phyloP scores from a whole-genome alignment of 2,113 vertebrate species.

The Stomatorhinus ivindoensis region DNA sequence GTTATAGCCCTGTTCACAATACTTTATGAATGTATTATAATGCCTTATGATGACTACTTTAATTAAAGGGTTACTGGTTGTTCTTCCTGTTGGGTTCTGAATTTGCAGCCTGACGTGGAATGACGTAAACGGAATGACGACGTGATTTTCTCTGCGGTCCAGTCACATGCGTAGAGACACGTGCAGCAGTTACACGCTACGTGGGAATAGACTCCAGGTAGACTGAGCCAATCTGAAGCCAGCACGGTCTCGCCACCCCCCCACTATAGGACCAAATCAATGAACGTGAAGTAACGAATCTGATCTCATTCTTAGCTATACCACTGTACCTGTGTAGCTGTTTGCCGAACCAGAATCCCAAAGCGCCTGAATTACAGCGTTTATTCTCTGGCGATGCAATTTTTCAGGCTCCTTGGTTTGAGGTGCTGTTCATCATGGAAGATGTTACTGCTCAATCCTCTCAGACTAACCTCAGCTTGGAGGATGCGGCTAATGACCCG shows the following conservation, averaged over 20 bases:
- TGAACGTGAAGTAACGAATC: neutral
- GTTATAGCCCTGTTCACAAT: neutral
- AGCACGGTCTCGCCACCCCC: neutral
- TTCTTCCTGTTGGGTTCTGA: neutral
- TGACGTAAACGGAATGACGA: neutral
- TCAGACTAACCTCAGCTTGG: neutral
- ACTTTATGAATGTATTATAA: neutral
- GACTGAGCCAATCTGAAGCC: neutral
- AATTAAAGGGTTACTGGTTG: neutral
- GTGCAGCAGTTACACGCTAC: neutral
- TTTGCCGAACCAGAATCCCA: neutral
- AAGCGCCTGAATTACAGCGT: neutral
- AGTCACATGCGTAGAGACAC: neutral
- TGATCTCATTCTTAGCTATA: neutral
- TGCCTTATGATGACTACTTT: neutral
- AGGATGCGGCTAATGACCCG: neutral
- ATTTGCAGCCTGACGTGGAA: neutral
- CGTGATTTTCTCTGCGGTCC: neutral
- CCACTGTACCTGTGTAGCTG: neutral
- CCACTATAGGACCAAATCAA: neutral
- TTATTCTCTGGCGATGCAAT: neutral
- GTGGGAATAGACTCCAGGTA: neutral
- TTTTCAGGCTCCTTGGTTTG: neutral
- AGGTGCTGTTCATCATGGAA: neutral
- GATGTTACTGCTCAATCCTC: neutral